These are phyloP conservation scores for Cygnus buccinator DNA, from an alignment of 2,113 vertebrate species.

Conservation along the genomic window DNA sequence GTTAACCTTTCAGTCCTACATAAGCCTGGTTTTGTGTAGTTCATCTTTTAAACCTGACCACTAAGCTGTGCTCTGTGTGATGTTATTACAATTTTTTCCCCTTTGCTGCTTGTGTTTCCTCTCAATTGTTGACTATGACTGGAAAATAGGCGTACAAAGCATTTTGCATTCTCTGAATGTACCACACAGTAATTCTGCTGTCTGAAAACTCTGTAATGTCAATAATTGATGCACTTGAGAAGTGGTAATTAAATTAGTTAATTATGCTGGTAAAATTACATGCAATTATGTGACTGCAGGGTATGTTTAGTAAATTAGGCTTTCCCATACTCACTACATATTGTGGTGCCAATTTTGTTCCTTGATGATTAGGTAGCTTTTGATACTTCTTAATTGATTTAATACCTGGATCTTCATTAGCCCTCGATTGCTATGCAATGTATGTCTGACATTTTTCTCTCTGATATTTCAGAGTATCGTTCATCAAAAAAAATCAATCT, in stretches of 20 bases:
- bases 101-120: slow-evolving; percentile 58
- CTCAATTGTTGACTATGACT: slow-evolving; percentile 75
- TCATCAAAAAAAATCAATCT: slow-evolving; percentile 56
- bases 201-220: slow-evolving; percentile 99
- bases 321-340: slow-evolving; percentile 98
- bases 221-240: slow-evolving; percentile 99
- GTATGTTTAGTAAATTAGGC: slow-evolving; percentile 99
- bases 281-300: slow-evolving; percentile 99
- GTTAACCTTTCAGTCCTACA: not conserved
- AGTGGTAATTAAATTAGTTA: slow-evolving; percentile 99
- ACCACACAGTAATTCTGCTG: slow-evolving; percentile 94
- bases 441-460: slow-evolving; percentile 82
- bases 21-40: not conserved
- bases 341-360: slow-evolving; percentile 99
- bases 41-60: slow-evolving; percentile 19
- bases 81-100: slow-evolving; percentile 16
- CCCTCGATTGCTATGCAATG: slow-evolving; percentile 87
- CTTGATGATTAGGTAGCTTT: slow-evolving; percentile 99
- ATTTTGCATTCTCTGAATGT: slow-evolving; percentile 98
- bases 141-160: slow-evolving; percentile 83
- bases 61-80: not conserved
- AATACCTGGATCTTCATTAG: slow-evolving; percentile 93
- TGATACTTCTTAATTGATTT: slow-evolving; percentile 95
- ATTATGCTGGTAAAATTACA: slow-evolving; percentile 99
- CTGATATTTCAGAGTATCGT: slow-evolving; percentile 80